Evolutionary conservation across 1,140 invertebrate species (phyloP).

Genomic region (Lordiphosa clarofinis): DNA sequence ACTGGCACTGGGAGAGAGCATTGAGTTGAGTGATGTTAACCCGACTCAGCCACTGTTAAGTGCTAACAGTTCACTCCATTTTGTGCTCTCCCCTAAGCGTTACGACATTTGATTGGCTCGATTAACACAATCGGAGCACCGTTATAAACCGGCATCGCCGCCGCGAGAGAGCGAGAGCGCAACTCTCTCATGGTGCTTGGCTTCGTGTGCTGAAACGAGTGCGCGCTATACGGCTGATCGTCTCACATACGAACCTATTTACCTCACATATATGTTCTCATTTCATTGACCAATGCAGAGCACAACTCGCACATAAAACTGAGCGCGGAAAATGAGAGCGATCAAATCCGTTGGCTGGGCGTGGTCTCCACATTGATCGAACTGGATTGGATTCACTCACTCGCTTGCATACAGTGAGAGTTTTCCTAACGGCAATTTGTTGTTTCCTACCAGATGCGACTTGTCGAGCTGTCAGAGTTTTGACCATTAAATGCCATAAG

Average conservation of each 20-base stretch:
- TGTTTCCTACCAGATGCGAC: constrained; percentile 30
- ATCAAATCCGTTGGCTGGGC: constrained; percentile 21
- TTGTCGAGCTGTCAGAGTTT: constrained; percentile 68
- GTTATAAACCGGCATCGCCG: constrained; percentile 66
- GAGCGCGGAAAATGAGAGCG: constrained; percentile 34
- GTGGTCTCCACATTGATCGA: constrained; percentile 8
- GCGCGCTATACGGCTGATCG: constrained; percentile 43
- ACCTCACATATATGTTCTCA: constrained; percentile 56
- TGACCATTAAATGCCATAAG: constrained; percentile 73
- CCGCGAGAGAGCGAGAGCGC: constrained; percentile 14
- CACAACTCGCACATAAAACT: constrained; percentile 43
- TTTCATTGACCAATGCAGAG: constrained; percentile 79
- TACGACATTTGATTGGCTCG: constrained; percentile 78
- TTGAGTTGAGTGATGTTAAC: constrained; percentile 56
- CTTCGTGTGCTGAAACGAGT: constrained; percentile 42
- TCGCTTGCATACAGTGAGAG: constrained; percentile 3
- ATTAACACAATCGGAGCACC: constrained; percentile 79
- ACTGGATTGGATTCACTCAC: constrained; percentile 4
- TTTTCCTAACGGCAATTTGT: constrained; percentile 21
- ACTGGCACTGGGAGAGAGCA: neutral
- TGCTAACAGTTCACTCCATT: constrained; percentile 50
- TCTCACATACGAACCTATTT: constrained; percentile 55
- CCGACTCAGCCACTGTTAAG: constrained; percentile 29
- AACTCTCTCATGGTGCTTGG: constrained; percentile 16
- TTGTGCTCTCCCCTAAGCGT: constrained; percentile 43